phyloP scores from a whole-genome alignment of 1,140 invertebrate genomes.

The Lasioglossum baleicum region DNA sequence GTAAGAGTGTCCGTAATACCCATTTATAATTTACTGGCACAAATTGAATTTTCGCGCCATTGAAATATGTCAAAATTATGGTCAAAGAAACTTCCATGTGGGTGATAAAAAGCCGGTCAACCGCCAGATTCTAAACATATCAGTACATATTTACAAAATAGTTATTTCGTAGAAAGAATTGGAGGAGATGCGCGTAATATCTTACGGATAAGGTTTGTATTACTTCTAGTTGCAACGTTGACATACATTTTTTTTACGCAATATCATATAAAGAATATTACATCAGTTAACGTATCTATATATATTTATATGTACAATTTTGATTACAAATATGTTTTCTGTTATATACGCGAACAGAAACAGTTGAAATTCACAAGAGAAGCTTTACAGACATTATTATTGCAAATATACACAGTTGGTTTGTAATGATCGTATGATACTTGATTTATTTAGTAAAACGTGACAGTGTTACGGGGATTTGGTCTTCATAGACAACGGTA shows the following conservation, averaged over 20 bases:
- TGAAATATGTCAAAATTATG: not conserved
- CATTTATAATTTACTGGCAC: not conserved
- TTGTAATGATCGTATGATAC: not conserved
- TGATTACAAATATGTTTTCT: not conserved
- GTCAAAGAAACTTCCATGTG: constrained; percentile 25
- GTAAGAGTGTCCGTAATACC: too few relatives aligned
- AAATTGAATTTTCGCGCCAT: constrained; percentile 37
- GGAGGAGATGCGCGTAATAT: not conserved
- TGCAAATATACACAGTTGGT: not conserved
- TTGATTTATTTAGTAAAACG: not conserved
- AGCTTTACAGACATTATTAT: not conserved
- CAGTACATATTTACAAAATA: constrained; percentile 14
- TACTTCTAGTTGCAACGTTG: constrained; percentile 15
- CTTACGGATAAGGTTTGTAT: constrained; percentile 16
- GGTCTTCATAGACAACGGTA: not conserved
- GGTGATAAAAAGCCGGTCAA: constrained; percentile 24
- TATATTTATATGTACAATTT: not conserved
- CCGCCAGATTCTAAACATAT: constrained; percentile 8
- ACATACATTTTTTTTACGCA: constrained; percentile 38
- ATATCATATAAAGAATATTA: constrained; percentile 26
- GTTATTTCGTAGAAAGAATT: not conserved
- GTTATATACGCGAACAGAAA: not conserved
- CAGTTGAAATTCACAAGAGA: not conserved
- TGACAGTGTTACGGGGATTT: not conserved
- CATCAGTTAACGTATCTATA: not conserved